Percentiles rank a stretch among this genome's conserved stretches.
Evolutionary conservation across 2,113 vertebrate species (phyloP).

Genomic region (Microtus ochrogaster): DNA sequence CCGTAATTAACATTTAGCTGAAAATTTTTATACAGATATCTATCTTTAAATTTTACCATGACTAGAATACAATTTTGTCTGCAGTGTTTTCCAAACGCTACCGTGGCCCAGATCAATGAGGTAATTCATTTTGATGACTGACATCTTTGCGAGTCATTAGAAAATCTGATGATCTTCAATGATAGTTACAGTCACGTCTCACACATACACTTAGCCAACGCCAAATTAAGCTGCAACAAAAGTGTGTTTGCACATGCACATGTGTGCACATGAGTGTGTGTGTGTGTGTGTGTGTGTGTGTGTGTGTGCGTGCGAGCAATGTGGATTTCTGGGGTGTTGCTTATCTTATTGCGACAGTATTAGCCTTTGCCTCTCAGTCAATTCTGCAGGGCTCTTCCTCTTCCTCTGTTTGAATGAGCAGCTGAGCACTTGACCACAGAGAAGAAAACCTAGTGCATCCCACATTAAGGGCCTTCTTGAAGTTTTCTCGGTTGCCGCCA

Average conservation of each 20-base stretch:
- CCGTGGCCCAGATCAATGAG: neutral
- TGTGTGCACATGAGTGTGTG: neutral
- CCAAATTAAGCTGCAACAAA: conserved; percentile 40
- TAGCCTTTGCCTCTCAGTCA: conserved; percentile 52
- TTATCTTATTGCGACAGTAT: conserved; percentile 41
- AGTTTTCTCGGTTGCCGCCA: conserved; percentile 49
- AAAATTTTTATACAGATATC: conserved; percentile 24
- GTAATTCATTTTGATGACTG: conserved; percentile 47
- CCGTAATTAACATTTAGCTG: conserved; percentile 14
- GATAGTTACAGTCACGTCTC: conserved; percentile 42
- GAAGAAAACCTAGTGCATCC: conserved; percentile 50
- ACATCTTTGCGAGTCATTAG: conserved; percentile 23
- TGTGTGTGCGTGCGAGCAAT: neutral
- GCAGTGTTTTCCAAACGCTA: conserved; percentile 38
- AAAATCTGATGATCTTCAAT: neutral
- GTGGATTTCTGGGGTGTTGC: neutral
- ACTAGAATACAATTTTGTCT: conserved; percentile 35
- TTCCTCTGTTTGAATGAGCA: conserved; percentile 77
- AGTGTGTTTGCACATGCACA: neutral
- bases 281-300: neutral
- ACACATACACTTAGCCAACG: neutral
- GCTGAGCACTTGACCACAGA: conserved; percentile 35
- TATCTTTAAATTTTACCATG: conserved; percentile 20
- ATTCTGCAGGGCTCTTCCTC: conserved; percentile 73
- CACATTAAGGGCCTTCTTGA: conserved; percentile 73